Conservation (phyloP, 2,888 invertebrate genomes). For the Perithous albicinctus region DNA sequence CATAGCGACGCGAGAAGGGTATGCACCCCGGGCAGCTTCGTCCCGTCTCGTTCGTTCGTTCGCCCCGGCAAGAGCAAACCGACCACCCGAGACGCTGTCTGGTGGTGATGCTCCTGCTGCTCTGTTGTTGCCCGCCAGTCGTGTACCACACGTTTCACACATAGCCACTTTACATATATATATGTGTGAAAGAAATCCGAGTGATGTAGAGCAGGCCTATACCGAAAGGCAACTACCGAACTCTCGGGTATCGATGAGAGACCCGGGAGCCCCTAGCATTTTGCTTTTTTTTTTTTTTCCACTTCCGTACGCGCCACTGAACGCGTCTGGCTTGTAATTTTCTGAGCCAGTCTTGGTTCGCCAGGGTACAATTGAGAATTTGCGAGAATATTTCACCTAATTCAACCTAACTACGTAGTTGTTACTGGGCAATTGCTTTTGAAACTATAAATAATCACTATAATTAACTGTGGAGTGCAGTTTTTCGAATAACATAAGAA, state of each 20-base stretch:
- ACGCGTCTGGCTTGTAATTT: slow-evolving; percentile 23
- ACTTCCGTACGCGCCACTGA: slow-evolving; percentile 37
- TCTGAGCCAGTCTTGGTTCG: background rate
- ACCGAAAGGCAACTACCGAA: slow-evolving; percentile 34
- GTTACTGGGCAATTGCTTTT: background rate
- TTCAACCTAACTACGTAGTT: background rate
- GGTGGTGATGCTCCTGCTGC: slow-evolving; percentile 40
- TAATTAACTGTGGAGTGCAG: background rate
- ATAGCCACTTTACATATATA: no score
- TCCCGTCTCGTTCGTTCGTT: slow-evolving; percentile 58
- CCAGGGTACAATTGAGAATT: slow-evolving; percentile 1
- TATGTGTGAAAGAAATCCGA: slow-evolving; percentile 26
- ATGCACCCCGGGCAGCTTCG: slow-evolving; percentile 68
- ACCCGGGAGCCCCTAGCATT: slow-evolving; percentile 15
- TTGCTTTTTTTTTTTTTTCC: slow-evolving; percentile 3
- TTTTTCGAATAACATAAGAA: slow-evolving; percentile 19
- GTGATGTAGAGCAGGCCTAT: slow-evolving; percentile 4
- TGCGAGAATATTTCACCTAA: slow-evolving; percentile 20
- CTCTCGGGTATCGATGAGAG: slow-evolving; percentile 40
- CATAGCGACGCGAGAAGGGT: slow-evolving; percentile 54
- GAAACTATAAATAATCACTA: slow-evolving; percentile 5
- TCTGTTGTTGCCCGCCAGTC: slow-evolving; percentile 36
- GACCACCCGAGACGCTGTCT: slow-evolving; percentile 74
- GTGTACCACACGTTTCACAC: slow-evolving; percentile 44
- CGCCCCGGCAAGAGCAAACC: slow-evolving; percentile 64